Base-by-base conservation (phyloP, 2,797 vertebrate species). In the Discoglossus pictus region DNA sequence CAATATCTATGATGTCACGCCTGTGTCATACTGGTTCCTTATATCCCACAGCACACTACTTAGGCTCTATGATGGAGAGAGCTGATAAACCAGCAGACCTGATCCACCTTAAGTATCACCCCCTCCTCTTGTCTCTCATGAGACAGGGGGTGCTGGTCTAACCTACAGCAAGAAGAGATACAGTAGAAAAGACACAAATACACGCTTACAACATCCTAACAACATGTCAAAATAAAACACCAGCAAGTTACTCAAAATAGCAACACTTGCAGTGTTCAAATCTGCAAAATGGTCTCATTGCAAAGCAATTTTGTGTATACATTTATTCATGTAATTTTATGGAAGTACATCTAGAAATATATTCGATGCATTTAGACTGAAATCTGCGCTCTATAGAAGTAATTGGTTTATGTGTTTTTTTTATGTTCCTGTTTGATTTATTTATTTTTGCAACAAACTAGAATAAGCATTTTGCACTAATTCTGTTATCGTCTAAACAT, bases 381-480 rank as follows among this genome's bases (percentile, higher is more conserved):
- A 31, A 31, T 31, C 27, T 4, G 4, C 8, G 8, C 27, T 4
- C 8, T 31, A 2, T 34, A 5, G 18, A 44, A 27, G 3, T 46
- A 20, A 39, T 50, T 31, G 34, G 15, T 50, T 50, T 35, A 39
- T 50, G 2, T 7, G 7, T 25, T 34, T 35, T 11, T n/a, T 55
- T 21, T 43, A 12, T 31, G 13, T 31, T 42, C 7, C 11, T 18
- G 15, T 12, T 6, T 9, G 11, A 50, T 50, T 25, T 27, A 50
- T 25, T 50, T 17, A 50, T 4, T 31, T 31, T 31, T 31, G 27
- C 4, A 31, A 31, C 4, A 31, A 31, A 31, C 27, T 4, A 8
- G n/a, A 18, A 18, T 18, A 38, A 39, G 38, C 16, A 53, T 53
- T 44, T 38, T 66, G 20, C 35, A 40, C 43, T 58, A 34, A 66